Percentiles rank a stretch among this genome's conserved stretches.
phyloP scores from a whole-genome alignment of 2,797 vertebrate genomes.

The Fistularia tabacaria region DNA sequence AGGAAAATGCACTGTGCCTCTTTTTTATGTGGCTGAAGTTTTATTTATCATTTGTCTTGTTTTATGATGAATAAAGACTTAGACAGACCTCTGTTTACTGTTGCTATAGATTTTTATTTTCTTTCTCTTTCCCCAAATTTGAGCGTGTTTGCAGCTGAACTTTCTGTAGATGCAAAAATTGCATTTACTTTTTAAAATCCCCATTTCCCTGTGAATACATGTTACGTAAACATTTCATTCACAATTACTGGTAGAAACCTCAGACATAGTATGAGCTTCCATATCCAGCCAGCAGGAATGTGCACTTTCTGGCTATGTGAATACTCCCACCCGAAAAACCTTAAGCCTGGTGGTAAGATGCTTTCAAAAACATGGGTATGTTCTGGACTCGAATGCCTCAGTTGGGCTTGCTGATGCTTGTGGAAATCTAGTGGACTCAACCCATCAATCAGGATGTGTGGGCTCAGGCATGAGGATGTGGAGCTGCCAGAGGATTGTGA shows the following conservation, averaged over 20 bases:
- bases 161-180: constrained; percentile 23
- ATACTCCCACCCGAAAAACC: constrained; percentile 37
- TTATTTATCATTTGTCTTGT: constrained; percentile 22
- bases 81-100: no score
- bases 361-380: constrained; percentile 53
- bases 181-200: constrained; percentile 16
- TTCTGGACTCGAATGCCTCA: constrained; percentile 41
- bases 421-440: constrained; percentile 38
- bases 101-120: no score
- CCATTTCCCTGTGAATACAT: constrained; percentile 8
- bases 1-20: constrained; percentile 11
- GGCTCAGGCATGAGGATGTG: no score
- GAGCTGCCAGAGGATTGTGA: no score
- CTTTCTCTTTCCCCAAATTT: no score
- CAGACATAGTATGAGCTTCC: constrained; percentile 38
- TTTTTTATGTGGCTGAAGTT: constrained; percentile 8
- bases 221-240: constrained; percentile 8
- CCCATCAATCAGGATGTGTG: constrained; percentile 26
- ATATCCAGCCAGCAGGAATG: constrained; percentile 25
- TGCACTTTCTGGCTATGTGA: constrained; percentile 38
- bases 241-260: constrained; percentile 35
- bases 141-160: no score
- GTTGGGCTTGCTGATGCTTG: constrained; percentile 45
- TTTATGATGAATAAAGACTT: constrained; percentile 35
- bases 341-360: constrained; percentile 19